Base-by-base conservation (phyloP, 2,888 invertebrate genomes). In the Polyommatus icarus region DNA sequence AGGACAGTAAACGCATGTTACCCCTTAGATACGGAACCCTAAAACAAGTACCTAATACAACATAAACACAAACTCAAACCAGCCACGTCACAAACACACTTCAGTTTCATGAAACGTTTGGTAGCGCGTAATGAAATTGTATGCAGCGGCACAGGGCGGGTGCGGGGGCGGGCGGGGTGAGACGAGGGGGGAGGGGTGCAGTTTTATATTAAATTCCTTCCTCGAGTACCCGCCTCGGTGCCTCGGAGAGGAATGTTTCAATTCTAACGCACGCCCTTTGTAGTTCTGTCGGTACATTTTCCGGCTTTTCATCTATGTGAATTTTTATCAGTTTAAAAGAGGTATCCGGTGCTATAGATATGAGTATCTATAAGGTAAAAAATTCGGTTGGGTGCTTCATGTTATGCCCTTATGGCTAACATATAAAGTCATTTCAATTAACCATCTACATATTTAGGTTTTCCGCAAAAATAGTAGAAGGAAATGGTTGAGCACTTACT, bases 51-150 rank as follows among this genome's bases (percentile, higher is more conserved):
- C 10, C 61, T 8, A 15, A 67, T 5, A 67, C 67, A 61, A 12
- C 61, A 3, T 20, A 10, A 67, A 29, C 54, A 54, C 54, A 18
- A 18, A 54, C 54, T 15, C 18, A 18, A 67, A 67, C 67, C 29
- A 7, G 67, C 10, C 76, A 15, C 67, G 50, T 67, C 40, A 76
- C 67, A 18, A 67, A 32, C 32, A 15, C 10, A 59, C 76, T 54
- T 10, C 59, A 61, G 40, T 54, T 76, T 54, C 54, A 18, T 54
- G 29, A 76, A 40, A 73, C 46, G 40, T 50, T 77, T 77, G 15
- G 61, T 46, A 76, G 57, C 40, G 59, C 71, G 57, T 71, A 78
- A 71, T 76, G 76, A 76, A 78, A 78, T 71, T 76, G 67, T 76
- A 76, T 71, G 78, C 78, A 36, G 72, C n/a, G 36, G 40, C 54